A percentile compares a stretch with the other conserved stretches of the same genome.
Conservation (phyloP, 2,888 invertebrate species). For the Tenthredo scrophulariae region DNA sequence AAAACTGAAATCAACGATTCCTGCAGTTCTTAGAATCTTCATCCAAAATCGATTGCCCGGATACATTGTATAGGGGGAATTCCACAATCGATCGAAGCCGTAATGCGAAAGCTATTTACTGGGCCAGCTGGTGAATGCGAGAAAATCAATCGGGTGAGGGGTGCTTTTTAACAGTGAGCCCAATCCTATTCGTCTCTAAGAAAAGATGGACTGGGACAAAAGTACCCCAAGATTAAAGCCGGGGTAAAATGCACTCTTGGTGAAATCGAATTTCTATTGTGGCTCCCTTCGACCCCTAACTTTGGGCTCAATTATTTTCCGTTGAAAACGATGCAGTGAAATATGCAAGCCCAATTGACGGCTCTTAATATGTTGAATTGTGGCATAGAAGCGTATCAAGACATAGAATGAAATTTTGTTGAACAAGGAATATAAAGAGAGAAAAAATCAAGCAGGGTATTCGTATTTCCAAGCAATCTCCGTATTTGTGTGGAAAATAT, state of each 20-base stretch:
- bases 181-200: conserved; percentile 41
- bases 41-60: not conserved
- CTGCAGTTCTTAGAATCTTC: not conserved
- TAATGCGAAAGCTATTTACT: conserved; percentile 46
- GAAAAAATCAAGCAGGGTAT: not conserved
- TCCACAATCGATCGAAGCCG: not conserved
- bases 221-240: conserved; percentile 49
- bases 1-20: not conserved
- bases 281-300: conserved; percentile 36
- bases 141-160: conserved; percentile 44
- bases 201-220: conserved; percentile 46
- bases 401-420: not conserved
- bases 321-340: conserved; percentile 34
- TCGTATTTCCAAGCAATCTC: not conserved
- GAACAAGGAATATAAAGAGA: not conserved
- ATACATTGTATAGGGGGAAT: not conserved
- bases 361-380: not conserved
- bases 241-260: conserved; percentile 44
- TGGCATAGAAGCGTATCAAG: not conserved
- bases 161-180: conserved; percentile 45
- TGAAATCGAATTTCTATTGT: conserved; percentile 51
- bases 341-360: conserved; percentile 31
- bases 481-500: not conserved
- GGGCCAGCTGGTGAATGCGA: conserved; percentile 37
- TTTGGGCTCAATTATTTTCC: conserved; percentile 40